Percentiles rank a stretch among this genome's conserved stretches.
phyloP scores from a whole-genome alignment of 2,113 vertebrate species.

The Casuarius casuarius region DNA sequence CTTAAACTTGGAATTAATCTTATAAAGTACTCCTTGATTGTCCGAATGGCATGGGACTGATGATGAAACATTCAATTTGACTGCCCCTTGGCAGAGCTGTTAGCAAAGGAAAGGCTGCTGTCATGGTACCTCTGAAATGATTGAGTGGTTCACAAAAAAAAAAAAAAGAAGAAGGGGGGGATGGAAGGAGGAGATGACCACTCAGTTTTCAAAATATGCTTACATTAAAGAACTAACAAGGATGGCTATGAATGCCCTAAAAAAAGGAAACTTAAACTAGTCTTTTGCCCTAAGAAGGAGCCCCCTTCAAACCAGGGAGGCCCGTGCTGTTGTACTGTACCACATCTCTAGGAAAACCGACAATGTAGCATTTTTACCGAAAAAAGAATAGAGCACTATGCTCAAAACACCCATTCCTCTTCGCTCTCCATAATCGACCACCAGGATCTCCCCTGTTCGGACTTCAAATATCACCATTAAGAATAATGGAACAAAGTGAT shows the following conservation, averaged over 20 bases:
- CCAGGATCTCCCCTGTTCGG: neutral
- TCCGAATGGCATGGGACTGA: neutral
- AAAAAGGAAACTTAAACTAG: neutral
- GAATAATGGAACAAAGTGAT: neutral
- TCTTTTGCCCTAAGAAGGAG: neutral
- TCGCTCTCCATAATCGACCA: neutral
- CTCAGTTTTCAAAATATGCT: neutral
- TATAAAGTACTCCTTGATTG: neutral
- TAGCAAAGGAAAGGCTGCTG: slow-evolving; percentile 1
- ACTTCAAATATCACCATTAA: neutral
- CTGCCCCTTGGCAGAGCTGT: neutral
- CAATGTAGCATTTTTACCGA: neutral
- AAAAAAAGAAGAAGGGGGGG: neutral
- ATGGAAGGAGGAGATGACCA: neutral
- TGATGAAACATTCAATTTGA: neutral
- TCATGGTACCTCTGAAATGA: neutral
- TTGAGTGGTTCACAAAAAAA: neutral
- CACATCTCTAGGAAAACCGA: neutral
- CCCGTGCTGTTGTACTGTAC: neutral
- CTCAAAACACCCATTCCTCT: neutral
- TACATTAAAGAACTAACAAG: neutral
- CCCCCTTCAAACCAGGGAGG: neutral
- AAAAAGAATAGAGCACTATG: neutral
- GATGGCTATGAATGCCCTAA: neutral
- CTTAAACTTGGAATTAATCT: slow-evolving; percentile 8